Conservation (phyloP, 2,888 invertebrate genomes). For the Lasioglossum pauxillum region DNA sequence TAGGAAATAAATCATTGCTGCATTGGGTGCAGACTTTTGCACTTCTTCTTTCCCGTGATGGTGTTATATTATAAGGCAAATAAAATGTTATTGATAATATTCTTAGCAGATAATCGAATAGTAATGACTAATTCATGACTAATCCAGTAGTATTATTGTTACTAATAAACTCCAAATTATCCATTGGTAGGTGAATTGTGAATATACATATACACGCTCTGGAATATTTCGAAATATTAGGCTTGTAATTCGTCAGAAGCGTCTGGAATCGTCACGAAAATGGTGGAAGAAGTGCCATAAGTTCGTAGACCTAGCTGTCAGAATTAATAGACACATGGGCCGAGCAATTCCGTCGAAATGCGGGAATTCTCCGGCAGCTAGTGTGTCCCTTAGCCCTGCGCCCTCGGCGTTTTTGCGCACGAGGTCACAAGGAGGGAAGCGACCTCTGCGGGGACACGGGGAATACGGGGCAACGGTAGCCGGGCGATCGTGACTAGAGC, state of each 20-base stretch:
- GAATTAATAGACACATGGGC: neutral
- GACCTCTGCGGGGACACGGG: constrained; percentile 36
- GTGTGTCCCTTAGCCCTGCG: neutral
- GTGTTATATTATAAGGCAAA: neutral
- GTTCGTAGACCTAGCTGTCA: neutral
- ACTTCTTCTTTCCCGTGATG: neutral
- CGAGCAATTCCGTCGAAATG: constrained; percentile 21
- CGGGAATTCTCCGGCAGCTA: neutral
- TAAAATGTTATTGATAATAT: neutral
- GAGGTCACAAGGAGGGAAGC: constrained; percentile 43
- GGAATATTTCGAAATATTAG: no score
- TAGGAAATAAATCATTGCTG: neutral
- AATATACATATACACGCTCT: no score
- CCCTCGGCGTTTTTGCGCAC: constrained; percentile 16
- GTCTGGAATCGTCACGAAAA: neutral
- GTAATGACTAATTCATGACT: no score
- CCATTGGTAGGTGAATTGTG: no score
- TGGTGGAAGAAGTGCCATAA: neutral
- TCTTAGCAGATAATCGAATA: no score
- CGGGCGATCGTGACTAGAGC: constrained; percentile 63
- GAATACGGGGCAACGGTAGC: constrained; percentile 56
- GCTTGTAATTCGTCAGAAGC: neutral
- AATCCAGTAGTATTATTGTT: no score
- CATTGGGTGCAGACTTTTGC: neutral
- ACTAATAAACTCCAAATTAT: no score